phyloP scores from a whole-genome alignment of 1,140 invertebrate genomes.

The Drosophila lini region DNA sequence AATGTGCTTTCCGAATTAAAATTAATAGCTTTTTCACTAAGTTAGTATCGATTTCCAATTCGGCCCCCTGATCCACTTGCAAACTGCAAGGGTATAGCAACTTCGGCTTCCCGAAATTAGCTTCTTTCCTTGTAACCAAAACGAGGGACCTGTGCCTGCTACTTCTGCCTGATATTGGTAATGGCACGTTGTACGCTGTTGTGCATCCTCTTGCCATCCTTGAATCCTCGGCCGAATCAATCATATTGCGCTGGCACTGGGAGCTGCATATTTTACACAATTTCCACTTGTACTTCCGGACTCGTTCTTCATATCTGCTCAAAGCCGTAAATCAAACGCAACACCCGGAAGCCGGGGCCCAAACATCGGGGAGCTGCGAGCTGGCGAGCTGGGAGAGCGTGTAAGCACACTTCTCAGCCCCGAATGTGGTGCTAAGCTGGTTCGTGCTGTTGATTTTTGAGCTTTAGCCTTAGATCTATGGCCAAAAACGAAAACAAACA shows the following conservation, averaged over 20 bases:
- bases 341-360: conserved; percentile 36
- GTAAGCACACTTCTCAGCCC: conserved; percentile 22
- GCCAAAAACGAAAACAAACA: conserved; percentile 28
- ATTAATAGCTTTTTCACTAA: too few relatives aligned
- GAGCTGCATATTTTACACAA: conserved; percentile 30
- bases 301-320: conserved; percentile 6
- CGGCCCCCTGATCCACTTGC: neutral
- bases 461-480: conserved; percentile 36
- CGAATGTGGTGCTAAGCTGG: conserved; percentile 21
- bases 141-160: neutral
- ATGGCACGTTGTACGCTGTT: neutral
- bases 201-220: neutral
- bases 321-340: conserved; percentile 49
- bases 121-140: neutral
- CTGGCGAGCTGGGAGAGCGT: neutral
- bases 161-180: neutral
- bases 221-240: conserved; percentile 7
- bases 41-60: too few relatives aligned
- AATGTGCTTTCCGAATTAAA: too few relatives aligned
- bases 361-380: conserved; percentile 22
- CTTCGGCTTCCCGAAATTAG: neutral
- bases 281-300: conserved; percentile 16
- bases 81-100: neutral
- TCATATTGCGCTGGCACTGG: conserved; percentile 13
- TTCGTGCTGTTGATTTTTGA: conserved; percentile 44